Evolutionary conservation across 2,888 invertebrate genomes (phyloP), one percentile per base, ranked within the genome.

Genomic region (Tolmerus cingulatus): DNA sequence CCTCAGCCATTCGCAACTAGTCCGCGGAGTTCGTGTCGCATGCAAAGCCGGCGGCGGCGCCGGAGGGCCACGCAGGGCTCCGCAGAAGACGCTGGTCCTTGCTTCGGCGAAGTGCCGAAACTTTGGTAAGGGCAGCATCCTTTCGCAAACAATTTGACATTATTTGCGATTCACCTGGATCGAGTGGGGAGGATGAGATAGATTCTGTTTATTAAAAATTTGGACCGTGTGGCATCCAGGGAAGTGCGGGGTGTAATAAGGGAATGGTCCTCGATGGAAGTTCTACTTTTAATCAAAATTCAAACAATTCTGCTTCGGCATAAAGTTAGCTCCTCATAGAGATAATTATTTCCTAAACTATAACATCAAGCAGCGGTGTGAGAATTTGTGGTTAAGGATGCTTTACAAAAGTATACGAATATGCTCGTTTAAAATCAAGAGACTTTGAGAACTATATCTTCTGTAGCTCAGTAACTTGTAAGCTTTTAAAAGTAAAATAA

Each of bases 1-100:
- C 82, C 37, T 40, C 57, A 82, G 82, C 37, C 19, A 82, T 82
- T 82, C 57, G 40, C 34, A 82, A 66, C 66, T 82, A 66, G 27
- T 12, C 23, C 23, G 66, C 66, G 66, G 1, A 37, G 34, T 37
- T 82, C 82, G 82, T 82, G 57, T 57, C 57, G 66, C 82, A 82
- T 82, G 82, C 66, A 82, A 82, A 82, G 82, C 55, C 43, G 66
- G 9, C 66, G 27, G 23, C 66, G 66, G 23, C 8, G 30, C 30
- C 30, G 30, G 2, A 30, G 3, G 30, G 30, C 3, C 30, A 30
- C 30, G 12, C 27, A 23, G 66, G 57, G 57, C 19, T 5, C 57
- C 19, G 12, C 23, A 66, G 66, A 66, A 57, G 57, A 7, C 8
- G 57, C n/a, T 8, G 16, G 51, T 2, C n/a, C n/a, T n/a, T 0